These are phyloP conservation scores for Anoplolepis gracilipes DNA, from an alignment of 1,140 invertebrate genomes.

Conservation along the genomic window DNA sequence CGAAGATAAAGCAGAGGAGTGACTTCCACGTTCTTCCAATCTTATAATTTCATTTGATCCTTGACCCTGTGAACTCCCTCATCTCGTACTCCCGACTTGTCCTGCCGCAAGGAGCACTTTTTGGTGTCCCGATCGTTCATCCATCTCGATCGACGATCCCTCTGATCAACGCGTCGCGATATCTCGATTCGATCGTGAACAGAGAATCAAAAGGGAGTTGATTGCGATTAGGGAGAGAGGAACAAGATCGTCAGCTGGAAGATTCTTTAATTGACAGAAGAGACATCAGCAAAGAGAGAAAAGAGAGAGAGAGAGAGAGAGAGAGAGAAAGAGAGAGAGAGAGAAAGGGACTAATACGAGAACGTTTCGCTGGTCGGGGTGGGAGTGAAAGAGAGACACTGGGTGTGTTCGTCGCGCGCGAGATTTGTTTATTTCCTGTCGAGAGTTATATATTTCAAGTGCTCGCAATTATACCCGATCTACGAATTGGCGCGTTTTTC, in stretches of 20 bases:
- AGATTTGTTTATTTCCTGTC: conserved; percentile 56
- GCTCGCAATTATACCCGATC: conserved; percentile 18
- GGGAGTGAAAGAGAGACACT: conserved; percentile 60
- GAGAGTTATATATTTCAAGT: conserved; percentile 44
- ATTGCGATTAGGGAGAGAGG: conserved; percentile 5
- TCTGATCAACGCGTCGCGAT: conserved; percentile 31
- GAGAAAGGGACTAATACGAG: conserved; percentile 48
- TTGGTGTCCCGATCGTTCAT: background rate
- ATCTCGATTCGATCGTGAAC: background rate
- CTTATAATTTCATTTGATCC: conserved; percentile 59
- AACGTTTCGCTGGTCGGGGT: conserved; percentile 59
- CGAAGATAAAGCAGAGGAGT: conserved; percentile 22
- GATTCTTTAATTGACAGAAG: conserved; percentile 66
- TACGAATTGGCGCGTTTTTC: background rate
- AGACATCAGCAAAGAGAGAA: conserved; percentile 38
- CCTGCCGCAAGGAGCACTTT: background rate
- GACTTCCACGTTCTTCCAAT: conserved; percentile 31
- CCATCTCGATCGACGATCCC: background rate
- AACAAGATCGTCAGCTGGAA: conserved; percentile 68
- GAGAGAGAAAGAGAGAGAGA: conserved; percentile 19
- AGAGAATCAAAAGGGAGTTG: background rate
- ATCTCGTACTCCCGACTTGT: background rate
- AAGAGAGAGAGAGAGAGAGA: conserved; percentile 38
- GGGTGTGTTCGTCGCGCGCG: conserved; percentile 66
- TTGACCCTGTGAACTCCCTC: background rate